These are phyloP conservation scores for Clepsis dumicolana DNA, from an alignment of 2,888 invertebrate species.

Conservation along the genomic window DNA sequence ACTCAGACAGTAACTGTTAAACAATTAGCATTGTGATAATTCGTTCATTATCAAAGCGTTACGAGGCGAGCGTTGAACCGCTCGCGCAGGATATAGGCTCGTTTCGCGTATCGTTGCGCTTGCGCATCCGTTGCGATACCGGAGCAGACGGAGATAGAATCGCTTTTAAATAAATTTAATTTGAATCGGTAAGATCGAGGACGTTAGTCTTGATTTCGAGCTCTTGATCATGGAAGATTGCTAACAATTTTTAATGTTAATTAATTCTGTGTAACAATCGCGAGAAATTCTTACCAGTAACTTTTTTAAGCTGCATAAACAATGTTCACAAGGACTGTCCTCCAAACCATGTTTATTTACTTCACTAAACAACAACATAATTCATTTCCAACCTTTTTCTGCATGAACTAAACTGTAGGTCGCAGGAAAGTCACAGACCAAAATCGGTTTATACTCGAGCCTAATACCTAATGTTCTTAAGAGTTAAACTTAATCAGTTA, in stretches of 20 bases:
- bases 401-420: not conserved
- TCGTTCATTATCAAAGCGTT: constrained; percentile 59
- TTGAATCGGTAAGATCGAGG: not conserved
- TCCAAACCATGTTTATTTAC: not conserved
- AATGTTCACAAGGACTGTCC: not conserved
- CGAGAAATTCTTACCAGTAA: no score
- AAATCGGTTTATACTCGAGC: not conserved
- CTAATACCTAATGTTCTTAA: not conserved
- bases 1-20: constrained; percentile 22
- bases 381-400: not conserved
- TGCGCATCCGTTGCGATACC: constrained; percentile 66
- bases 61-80: constrained; percentile 38
- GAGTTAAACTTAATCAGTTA: constrained; percentile 22
- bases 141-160: constrained; percentile 29
- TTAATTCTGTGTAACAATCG: not conserved
- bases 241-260: no score
- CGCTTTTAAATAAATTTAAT: constrained; percentile 15
- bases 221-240: not conserved
- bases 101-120: constrained; percentile 64
- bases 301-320: not conserved
- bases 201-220: not conserved
- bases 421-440: not conserved
- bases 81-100: constrained; percentile 66
- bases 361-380: not conserved
- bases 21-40: constrained; percentile 57